Percentiles rank a stretch among this genome's conserved stretches.
Evolutionary conservation across 30 jellyfish, hydroid and myxozoan species (phyloP).

Genomic region (Aurelia aurita): DNA sequence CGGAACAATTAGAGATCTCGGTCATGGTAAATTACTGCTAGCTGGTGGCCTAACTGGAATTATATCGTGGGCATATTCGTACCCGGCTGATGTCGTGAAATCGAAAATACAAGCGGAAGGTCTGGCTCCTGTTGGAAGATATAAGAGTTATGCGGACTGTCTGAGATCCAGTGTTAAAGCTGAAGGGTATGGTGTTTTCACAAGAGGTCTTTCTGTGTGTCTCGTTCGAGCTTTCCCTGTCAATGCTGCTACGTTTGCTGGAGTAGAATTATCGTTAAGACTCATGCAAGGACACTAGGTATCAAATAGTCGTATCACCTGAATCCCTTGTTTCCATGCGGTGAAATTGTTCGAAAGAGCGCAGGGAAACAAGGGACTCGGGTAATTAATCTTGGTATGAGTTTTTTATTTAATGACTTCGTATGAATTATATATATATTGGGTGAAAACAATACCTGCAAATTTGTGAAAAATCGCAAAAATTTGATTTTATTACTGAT

Average conservation of each 20-base stretch:
- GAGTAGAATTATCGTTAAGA: conserved; percentile 67
- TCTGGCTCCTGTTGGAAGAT: conserved; percentile 57
- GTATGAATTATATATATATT: too few species aligned
- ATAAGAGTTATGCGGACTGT: conserved; percentile 65
- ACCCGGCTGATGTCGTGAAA: conserved; percentile 96
- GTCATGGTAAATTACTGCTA: conserved; percentile 42
- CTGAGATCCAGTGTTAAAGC: conserved; percentile 21
- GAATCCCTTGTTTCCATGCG: background rate
- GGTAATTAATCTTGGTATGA: too few species aligned
- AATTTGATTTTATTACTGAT: too few species aligned
- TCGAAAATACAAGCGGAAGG: conserved; percentile 96
- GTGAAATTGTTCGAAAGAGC: too few species aligned
- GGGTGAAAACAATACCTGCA: too few species aligned
- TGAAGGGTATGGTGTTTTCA: conserved; percentile 81
- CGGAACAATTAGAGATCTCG: conserved; percentile 28
- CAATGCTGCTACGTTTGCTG: conserved; percentile 88
- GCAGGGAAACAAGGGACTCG: too few species aligned
- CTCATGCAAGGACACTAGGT: background rate
- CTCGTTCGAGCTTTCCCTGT: conserved; percentile 92
- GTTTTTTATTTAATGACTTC: too few species aligned
- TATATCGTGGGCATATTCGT: conserved; percentile 76
- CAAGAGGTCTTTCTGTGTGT: conserved; percentile 80
- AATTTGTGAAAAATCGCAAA: too few species aligned
- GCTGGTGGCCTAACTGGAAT: conserved; percentile 96
- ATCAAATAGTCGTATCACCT: background rate